These are phyloP conservation scores for Falco cherrug DNA, from an alignment of 2,797 vertebrate genomes.

Conservation along the genomic window DNA sequence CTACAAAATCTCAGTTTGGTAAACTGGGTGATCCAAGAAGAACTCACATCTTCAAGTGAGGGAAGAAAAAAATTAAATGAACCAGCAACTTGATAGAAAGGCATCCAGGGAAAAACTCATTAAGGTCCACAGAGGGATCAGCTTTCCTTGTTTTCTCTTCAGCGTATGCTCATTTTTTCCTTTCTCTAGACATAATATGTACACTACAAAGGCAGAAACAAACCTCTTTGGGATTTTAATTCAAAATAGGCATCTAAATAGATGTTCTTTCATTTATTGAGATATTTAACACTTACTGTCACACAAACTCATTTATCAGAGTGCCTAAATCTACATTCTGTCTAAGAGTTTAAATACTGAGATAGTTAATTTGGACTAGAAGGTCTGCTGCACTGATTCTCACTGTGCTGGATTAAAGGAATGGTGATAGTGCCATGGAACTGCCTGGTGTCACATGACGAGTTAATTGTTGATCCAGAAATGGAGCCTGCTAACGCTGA, in stretches of 20 bases:
- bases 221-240: background rate
- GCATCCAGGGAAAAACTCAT: background rate
- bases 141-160: background rate
- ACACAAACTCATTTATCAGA: background rate
- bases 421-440: background rate
- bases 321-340: background rate
- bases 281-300: background rate
- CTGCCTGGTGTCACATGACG: background rate
- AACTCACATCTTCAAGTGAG: background rate
- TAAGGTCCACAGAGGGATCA: background rate
- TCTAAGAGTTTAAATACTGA: background rate
- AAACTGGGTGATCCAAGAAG: background rate
- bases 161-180: background rate
- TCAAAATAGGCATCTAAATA: background rate
- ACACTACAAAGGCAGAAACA: background rate
- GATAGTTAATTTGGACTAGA: background rate
- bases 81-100: background rate
- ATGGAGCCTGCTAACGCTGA: background rate
- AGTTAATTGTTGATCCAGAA: background rate
- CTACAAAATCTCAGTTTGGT: background rate
- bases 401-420: background rate
- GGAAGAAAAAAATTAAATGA: background rate
- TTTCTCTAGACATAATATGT: background rate
- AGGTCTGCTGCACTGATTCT: background rate
- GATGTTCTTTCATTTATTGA: background rate